Conservation (phyloP, 2,888 invertebrate species). For the Metacarcinus magister region DNA sequence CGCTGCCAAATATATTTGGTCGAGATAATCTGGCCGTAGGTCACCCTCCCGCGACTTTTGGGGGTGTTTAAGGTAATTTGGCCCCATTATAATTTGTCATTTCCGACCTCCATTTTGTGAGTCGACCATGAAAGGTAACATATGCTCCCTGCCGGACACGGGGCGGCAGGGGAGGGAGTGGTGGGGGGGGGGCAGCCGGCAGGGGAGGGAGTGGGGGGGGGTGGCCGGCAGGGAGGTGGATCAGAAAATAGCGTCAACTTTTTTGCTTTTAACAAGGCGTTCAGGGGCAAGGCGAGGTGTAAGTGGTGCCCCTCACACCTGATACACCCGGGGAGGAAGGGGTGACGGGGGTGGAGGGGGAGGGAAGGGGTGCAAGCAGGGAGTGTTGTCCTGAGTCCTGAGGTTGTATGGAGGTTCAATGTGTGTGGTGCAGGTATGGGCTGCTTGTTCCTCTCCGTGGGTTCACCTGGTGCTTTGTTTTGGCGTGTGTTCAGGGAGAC, state of each 20-base stretch:
- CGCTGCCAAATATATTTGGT: slow-evolving; percentile 53
- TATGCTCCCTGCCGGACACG: slow-evolving; percentile 40
- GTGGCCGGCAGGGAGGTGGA: slow-evolving; percentile 6
- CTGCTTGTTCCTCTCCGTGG: not conserved
- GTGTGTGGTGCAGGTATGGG: not conserved
- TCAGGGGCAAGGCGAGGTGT: not conserved
- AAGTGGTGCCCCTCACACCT: not conserved
- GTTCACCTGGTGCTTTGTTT: not conserved
- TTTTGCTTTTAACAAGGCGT: not conserved
- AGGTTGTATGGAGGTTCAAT: not conserved
- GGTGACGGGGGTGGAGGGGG: not conserved
- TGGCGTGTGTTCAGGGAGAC: not conserved
- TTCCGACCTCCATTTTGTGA: slow-evolving; percentile 50
- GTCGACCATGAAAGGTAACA: slow-evolving; percentile 53
- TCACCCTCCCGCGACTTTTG: slow-evolving; percentile 68
- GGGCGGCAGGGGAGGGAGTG: not conserved
- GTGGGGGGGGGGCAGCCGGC: not conserved
- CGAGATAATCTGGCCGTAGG: slow-evolving; percentile 54
- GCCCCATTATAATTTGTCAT: slow-evolving; percentile 71
- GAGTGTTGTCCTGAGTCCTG: not conserved
- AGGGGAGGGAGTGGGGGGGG: not conserved
- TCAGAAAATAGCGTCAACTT: not conserved
- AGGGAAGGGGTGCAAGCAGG: not conserved
- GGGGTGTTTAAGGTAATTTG: slow-evolving; percentile 71
- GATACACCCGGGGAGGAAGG: not conserved